phyloP scores from a whole-genome alignment of 1,140 invertebrate species.

The Eriocheir sinensis region DNA sequence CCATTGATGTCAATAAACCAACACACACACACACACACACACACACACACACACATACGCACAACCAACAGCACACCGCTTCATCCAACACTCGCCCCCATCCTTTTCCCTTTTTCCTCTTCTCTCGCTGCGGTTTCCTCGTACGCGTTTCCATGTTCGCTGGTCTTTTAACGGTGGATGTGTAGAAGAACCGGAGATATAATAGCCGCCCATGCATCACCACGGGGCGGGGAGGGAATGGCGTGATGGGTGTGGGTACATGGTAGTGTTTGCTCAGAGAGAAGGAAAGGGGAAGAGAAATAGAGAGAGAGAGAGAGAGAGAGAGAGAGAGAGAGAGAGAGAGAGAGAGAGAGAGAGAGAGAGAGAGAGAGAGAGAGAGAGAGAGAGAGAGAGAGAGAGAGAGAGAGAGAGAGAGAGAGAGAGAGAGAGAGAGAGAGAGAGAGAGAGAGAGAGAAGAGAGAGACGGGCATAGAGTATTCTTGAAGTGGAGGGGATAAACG shows the following conservation, averaged over 20 bases:
- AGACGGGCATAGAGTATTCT: too few relatives aligned
- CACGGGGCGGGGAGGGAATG: too few relatives aligned
- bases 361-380: not conserved
- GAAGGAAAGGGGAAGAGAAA: not conserved
- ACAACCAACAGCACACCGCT: not conserved
- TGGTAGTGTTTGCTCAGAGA: not conserved
- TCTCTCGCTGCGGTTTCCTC: too few relatives aligned
- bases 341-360: not conserved
- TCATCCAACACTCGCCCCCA: not conserved
- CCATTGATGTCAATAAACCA: not conserved
- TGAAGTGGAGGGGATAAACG: not conserved
- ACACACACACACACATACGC: not conserved
- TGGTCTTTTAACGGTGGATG: not conserved
- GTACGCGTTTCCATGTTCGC: not conserved
- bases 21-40: not conserved
- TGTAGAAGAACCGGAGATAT: not conserved
- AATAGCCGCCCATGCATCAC: not conserved
- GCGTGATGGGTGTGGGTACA: too few relatives aligned
- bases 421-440: not conserved
- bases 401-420: not conserved
- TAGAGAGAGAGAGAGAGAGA: not conserved
- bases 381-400: not conserved
- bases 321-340: not conserved
- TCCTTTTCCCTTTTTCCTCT: not conserved
- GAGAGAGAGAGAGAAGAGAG: too few relatives aligned